Evolutionary conservation across 2,888 invertebrate species (phyloP), one percentile per base, ranked within the genome.

Genomic region (Muschampia plurimacula): DNA sequence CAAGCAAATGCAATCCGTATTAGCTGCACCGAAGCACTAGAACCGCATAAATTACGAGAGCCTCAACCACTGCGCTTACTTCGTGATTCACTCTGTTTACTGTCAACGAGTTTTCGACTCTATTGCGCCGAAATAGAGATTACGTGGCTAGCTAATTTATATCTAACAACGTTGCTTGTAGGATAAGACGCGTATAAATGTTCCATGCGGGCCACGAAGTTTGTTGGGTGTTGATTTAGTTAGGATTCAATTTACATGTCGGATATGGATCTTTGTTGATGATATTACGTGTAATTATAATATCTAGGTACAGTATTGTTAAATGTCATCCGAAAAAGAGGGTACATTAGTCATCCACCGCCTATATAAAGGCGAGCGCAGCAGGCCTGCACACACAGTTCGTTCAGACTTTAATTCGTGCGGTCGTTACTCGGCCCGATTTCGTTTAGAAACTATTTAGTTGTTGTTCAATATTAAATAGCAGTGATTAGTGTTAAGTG

Each of bases 61-160:
- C 52, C 39, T 63, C 15, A 69, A 55, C 69, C 57, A 41, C 59
- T 57, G 55, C 59, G 65, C 65, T 71, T 71, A 65, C 71, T 71
- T 49, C 66, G 65, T 71, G 59, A 60, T 71, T 71, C 59, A 57
- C 55, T 66, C 52, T 41, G 62, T 41, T 70, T 67, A 72, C 60
- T 67, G 73, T 67, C 73, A 72, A 67, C 60, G 67, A 28, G 62
- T 69, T 73, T 73, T 73, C 55, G 73, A 74, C 74, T 73, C 44
- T 74, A 73, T 71, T 73, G 65, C 55, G 59, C 63, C 60, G 67
- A 65, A 64, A 63, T 72, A 72, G 71, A 69, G 72, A 67, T 74
- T 74, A 69, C 46, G 73, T 62, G 73, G 75, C 28, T 67, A 69
- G 74, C 74, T 75, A 73, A 74, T 74, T 76, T 74, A 72, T 69